Conservation (phyloP, 2,113 vertebrate species). For the Poeciliopsis prolifica region DNA sequence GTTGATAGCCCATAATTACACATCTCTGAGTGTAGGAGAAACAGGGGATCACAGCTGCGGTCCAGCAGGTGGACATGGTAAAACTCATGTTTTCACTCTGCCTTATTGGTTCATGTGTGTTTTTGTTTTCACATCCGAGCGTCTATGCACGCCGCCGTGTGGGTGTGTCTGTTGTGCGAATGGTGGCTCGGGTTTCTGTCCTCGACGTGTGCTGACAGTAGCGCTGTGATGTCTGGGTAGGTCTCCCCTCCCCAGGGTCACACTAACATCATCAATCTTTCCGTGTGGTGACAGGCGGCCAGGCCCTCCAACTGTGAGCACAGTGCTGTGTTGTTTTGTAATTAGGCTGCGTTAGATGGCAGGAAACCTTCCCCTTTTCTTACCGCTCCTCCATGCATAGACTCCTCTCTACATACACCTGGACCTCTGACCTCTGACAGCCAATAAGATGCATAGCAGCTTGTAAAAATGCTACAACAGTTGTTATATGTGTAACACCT, state of each 20-base stretch:
- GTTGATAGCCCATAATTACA: constrained; percentile 56
- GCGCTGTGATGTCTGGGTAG: constrained; percentile 75
- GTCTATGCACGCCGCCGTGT: constrained; percentile 22
- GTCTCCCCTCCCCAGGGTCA: constrained; percentile 80
- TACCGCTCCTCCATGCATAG: constrained; percentile 46
- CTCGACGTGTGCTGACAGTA: constrained; percentile 76
- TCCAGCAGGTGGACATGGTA: constrained; percentile 65
- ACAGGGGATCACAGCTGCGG: constrained; percentile 42
- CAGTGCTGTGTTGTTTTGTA: constrained; percentile 87
- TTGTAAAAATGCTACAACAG: constrained; percentile 18
- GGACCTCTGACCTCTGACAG: constrained; percentile 48
- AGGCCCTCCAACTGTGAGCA: constrained; percentile 74
- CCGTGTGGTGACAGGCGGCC: constrained; percentile 73
- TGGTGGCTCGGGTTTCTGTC: constrained; percentile 41
- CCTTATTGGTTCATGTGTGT: constrained; percentile 5
- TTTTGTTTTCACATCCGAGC: constrained; percentile 33
- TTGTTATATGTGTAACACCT: neutral
- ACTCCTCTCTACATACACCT: constrained; percentile 68
- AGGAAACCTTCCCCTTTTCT: constrained; percentile 77
- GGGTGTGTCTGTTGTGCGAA: constrained; percentile 27
- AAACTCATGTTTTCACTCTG: constrained; percentile 1
- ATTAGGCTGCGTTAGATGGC: constrained; percentile 84
- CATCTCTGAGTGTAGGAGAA: constrained; percentile 41
- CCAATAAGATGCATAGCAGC: constrained; percentile 47
- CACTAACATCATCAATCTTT: constrained; percentile 88